Base-by-base conservation (phyloP, 2,888 invertebrate species). In the Colletes collaris region DNA sequence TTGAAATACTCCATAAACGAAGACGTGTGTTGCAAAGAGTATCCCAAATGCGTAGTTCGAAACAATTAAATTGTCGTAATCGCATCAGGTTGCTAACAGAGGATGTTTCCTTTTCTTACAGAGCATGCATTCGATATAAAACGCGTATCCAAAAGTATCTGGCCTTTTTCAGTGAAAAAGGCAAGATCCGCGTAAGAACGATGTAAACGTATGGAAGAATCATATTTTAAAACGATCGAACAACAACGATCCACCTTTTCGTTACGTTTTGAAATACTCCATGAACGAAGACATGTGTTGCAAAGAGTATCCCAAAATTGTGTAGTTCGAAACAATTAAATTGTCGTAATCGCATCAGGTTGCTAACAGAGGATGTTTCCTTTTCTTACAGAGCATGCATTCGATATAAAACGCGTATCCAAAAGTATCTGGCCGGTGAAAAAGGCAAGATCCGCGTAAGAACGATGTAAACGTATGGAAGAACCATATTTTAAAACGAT, bases 401-500 rank as follows among this genome's bases (percentile, higher is more conserved):
- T 27, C 0, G 2, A 27, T 60, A 8, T 46, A 46, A 46, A 10
- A 19, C 16, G 44, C 19, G 3, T 11, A 27, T 19, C 44, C n/a
- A 60, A 60, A 16, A 44, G 16, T 10, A 46, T 46, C 11, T 16
- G 60, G 27, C 10, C 59, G 3, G 60, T 11, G 44, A 16, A n/a
- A 6, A 44, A 44, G 11, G 46, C 11, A 44, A 35, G 13, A 16
- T 35, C 10, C 5, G 0, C 11, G 5, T 40, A 40, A 40, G 55
- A 10, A 4, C 19, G 27, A 10, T 6, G 19, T 49, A 49, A 67
- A 19, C 35, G 13, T 8, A 53, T 71, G 63, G 58, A 52, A 52
- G 64, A 63, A 13, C 3, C 10, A 11, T 53, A 49, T 63, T 75
- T 67, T 37, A 52, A 56, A 55, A 7, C 56, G 67, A 75, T 75